Percentiles rank a stretch among this genome's conserved stretches.
Evolutionary conservation across 1,140 invertebrate species (phyloP).

Genomic region (Homarus americanus): DNA sequence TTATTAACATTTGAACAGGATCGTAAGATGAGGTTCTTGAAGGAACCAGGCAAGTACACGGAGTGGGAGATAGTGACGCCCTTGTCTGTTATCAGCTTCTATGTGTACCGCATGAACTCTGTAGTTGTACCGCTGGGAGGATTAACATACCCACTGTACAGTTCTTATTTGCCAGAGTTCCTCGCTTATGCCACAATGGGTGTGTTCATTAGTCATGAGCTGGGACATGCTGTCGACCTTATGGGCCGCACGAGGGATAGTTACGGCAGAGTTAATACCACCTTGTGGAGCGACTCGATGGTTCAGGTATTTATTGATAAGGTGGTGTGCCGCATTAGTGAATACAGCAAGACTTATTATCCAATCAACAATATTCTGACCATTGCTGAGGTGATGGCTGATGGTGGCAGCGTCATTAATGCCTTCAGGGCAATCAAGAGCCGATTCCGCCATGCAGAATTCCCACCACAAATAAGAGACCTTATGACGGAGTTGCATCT

Average conservation of each 20-base stretch:
- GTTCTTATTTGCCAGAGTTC: constrained; percentile 3
- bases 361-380: constrained; percentile 27
- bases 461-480: constrained; percentile 10
- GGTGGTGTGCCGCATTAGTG: constrained; percentile 43
- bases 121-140: constrained; percentile 52
- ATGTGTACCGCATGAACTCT: constrained; percentile 49
- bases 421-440: constrained; percentile 10
- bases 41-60: constrained; percentile 24
- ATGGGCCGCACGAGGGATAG: constrained; percentile 36
- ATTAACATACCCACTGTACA: constrained; percentile 53
- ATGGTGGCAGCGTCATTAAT: constrained; percentile 41
- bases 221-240: constrained; percentile 43
- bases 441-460: not conserved
- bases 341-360: constrained; percentile 38
- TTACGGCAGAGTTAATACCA: constrained; percentile 30
- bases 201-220: constrained; percentile 47
- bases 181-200: constrained; percentile 53
- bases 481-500: constrained; percentile 20
- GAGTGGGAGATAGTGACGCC: constrained; percentile 51
- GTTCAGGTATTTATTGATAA: constrained; percentile 22
- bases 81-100: constrained; percentile 46
- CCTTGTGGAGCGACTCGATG: constrained; percentile 31
- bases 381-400: constrained; percentile 57
- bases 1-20: constrained; percentile 36
- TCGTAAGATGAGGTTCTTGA: constrained; percentile 36